A percentile compares a stretch with the other conserved stretches of the same genome.
Evolutionary conservation across 2,797 vertebrate species (phyloP).

Genomic region (Alectoris magna): DNA sequence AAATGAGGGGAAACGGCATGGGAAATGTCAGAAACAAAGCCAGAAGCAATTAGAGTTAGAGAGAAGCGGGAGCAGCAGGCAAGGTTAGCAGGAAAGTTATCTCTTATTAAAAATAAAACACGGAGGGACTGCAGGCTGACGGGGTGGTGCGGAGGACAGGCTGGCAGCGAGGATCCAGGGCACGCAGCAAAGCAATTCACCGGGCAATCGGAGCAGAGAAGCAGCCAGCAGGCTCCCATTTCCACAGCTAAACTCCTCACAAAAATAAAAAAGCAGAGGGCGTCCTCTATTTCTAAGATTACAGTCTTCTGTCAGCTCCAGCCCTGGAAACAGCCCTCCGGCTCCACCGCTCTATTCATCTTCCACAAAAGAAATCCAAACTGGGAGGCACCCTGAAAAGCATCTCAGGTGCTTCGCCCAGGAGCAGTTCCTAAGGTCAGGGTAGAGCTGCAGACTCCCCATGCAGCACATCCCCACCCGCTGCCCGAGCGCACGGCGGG

Average conservation of each 20-base stretch:
- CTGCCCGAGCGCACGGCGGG: fast-evolving
- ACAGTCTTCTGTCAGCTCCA: neutral
- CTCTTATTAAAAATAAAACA: constrained; percentile 62
- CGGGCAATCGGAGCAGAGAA: neutral
- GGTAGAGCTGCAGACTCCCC: neutral
- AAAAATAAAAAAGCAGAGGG: constrained; percentile 66
- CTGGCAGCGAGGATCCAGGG: neutral
- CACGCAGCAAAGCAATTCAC: neutral
- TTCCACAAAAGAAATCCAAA: neutral
- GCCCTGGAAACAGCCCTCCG: neutral
- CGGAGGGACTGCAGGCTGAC: constrained; percentile 20
- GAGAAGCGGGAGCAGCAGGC: constrained; percentile 49
- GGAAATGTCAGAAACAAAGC: constrained; percentile 74
- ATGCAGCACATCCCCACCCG: neutral
- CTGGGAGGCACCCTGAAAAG: neutral
- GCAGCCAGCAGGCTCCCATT: constrained; percentile 22
- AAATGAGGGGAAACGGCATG: constrained; percentile 70
- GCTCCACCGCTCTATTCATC: neutral
- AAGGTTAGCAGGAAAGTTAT: constrained; percentile 63
- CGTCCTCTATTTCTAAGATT: constrained; percentile 43
- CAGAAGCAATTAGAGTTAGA: constrained; percentile 68
- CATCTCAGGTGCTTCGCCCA: neutral
- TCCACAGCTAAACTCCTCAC: constrained; percentile 44
- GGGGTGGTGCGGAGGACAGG: constrained; percentile 42
- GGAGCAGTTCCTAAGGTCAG: neutral